Base-by-base conservation (phyloP, 2,888 invertebrate species). In the Agonopterix heracliana region DNA sequence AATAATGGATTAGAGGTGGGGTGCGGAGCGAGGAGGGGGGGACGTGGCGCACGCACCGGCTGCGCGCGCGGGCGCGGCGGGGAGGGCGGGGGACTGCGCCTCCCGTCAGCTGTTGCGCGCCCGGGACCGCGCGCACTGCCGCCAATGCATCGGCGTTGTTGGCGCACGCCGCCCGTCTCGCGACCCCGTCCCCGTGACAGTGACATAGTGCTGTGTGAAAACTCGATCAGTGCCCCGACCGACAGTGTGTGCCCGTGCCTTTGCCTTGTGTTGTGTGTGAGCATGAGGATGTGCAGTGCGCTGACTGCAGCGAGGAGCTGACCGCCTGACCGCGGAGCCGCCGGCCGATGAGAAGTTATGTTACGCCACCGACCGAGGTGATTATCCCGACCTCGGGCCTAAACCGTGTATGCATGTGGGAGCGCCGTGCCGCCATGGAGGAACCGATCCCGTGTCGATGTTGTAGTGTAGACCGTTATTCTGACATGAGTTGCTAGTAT, bases 71-170 rank as follows among this genome's bases (percentile, higher is more conserved):
- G 50, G 61, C 56, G 64, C 68, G 65, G 77, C 59, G 56, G 11
- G 12, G 50, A 63, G 26, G 26, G 56, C 70, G 65, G 80, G 75
- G 77, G 75, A 63, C 75, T 78, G 84, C 81, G 83, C 81, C 85
- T 84, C 86, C 85, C 83, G 85, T 86, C 87, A 88, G 87, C 87
- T 88, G 87, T 88, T 88, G 87, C 87, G 85, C 80, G 85, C 69
- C 78, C 82, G 81, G 83, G 82, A 82, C 73, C 79, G 79, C 78
- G 74, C 71, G 74, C 78, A 64, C 77, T 68, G 74, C 78, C 75
- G 80, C 81, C 84, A 86, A 85, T 87, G 86, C 87, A 87, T 78
- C 83, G 81, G 78, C 79, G 84, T 74, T 74, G 79, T 77, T 74
- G 78, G 81, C 75, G 79, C 77, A 70, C 74, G 80, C 66, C 81